A percentile compares a stretch with the other conserved stretches of the same genome.
These are phyloP conservation scores for Lepidochrysops patricia DNA, from an alignment of 2,888 invertebrate species.

Conservation along the genomic window DNA sequence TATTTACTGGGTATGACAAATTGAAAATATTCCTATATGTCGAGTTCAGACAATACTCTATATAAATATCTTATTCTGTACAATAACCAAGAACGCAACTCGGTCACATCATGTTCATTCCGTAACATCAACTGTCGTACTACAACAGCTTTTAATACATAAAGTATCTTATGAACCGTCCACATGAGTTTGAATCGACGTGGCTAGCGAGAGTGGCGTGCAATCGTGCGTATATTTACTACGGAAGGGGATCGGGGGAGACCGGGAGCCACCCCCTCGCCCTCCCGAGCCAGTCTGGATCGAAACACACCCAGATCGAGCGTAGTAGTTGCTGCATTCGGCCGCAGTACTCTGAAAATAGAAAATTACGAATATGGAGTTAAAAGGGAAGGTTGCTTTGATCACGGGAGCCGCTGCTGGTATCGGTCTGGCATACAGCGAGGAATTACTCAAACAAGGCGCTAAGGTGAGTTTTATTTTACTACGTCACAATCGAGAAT, in stretches of 20 bases:
- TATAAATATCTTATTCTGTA: background rate
- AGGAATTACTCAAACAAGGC: conserved; percentile 81
- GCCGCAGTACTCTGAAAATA: conserved; percentile 41
- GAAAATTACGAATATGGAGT: conserved; percentile 71
- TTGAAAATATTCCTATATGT: too few relatives aligned
- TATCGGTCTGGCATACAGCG: conserved; percentile 81
- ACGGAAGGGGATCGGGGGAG: conserved; percentile 51
- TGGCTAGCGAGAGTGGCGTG: conserved; percentile 52
- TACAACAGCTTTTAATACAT: conserved; percentile 28
- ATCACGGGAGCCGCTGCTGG: conserved; percentile 84
- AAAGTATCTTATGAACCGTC: conserved; percentile 29
- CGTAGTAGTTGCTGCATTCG: conserved; percentile 38
- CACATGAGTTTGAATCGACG: conserved; percentile 43
- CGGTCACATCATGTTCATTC: conserved; percentile 19
- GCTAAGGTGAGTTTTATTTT: conserved; percentile 75
- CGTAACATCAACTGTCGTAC: conserved; percentile 24
- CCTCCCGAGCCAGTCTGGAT: conserved; percentile 44
- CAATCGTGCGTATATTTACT: conserved; percentile 63
- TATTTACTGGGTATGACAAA: too few relatives aligned
- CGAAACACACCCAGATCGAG: conserved; percentile 48
- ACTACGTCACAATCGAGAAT: conserved; percentile 34
- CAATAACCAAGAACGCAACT: conserved; percentile 8
- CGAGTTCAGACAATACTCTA: too few relatives aligned
- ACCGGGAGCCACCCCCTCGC: conserved; percentile 33
- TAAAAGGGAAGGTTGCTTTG: conserved; percentile 82